Evolutionary conservation across 2,113 vertebrate species (phyloP), one percentile per base, ranked within the genome.

Genomic region (Catharus minimus): DNA sequence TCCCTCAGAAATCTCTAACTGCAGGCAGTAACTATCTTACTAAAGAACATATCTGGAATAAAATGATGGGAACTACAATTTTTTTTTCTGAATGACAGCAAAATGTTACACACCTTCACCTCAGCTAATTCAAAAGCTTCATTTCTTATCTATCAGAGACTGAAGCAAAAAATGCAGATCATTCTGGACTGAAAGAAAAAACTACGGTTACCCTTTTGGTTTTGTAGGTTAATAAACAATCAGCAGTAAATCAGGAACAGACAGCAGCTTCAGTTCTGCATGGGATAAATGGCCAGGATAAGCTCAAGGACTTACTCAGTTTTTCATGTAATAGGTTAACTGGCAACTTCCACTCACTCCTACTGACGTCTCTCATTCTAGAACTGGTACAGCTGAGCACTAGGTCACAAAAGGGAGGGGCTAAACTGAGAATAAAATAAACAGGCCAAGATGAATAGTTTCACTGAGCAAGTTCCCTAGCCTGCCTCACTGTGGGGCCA

Each of bases 251-350:
- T 52, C 8, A 74, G 76, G 52, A 89, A 66, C 65, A 62, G 56
- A 74, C 65, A 86, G 55, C 64, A 86, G 80, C 50, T 92, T 66
- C 86, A 80, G 56, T 68, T 93, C 81, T 84, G 52, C 2, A 2
- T 44, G 73, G 73, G 71, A 26, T 58, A 86, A 92, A 65, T 9
- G 52, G 33, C 20, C 16, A 71, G 81, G 47, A 74, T 71, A 83
- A 95, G 23, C 92, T 81, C 65, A 93, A 66, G 65, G 55, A 86
- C 75, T 90, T 72, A 88, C 64, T 90, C 55, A 87, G 71, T 78
- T 86, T 89, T 92, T 72, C 9, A 1, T 61, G 8, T 30, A 87
- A 89, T 13, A 91, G 44, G 22, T 85, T 84, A 80, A 86, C 39
- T 5, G 23, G 52, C 66, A 92, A 78, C 82, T 84, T 82, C 66